Conservation (phyloP, 2,113 vertebrate species). For the Butorides virescens region DNA sequence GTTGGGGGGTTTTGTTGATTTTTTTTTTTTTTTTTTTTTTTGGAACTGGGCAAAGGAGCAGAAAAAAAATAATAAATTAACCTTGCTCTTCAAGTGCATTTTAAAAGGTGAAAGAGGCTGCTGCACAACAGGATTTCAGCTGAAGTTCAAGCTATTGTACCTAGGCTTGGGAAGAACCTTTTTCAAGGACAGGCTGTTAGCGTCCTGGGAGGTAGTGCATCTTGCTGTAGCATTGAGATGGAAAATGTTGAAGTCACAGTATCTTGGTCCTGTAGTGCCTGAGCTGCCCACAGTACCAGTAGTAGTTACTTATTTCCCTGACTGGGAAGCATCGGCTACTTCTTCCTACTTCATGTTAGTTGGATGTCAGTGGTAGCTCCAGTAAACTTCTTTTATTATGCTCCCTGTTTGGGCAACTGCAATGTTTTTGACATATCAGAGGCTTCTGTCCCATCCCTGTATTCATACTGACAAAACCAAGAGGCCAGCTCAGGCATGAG, state of each 20-base stretch:
- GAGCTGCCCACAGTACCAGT: not conserved
- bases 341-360: not conserved
- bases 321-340: not conserved
- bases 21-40: not conserved
- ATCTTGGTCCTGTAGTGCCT: no score
- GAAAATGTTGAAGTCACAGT: not conserved
- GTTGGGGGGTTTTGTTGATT: not conserved
- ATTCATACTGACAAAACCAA: not conserved
- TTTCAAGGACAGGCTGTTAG: not conserved
- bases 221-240: not conserved
- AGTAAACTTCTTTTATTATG: not conserved
- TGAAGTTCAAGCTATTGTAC: accelerated
- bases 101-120: not conserved
- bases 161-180: not conserved
- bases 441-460: not conserved
- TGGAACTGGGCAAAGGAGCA: not conserved
- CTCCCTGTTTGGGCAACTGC: not conserved
- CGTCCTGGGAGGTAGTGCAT: accelerated
- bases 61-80: no score
- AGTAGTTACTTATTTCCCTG: not conserved
- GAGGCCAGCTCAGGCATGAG: not conserved
- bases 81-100: not conserved
- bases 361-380: not conserved
- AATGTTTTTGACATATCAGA: not conserved
- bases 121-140: accelerated